phyloP scores from a whole-genome alignment of 2,797 vertebrate genomes.

The Siniperca undulata region DNA sequence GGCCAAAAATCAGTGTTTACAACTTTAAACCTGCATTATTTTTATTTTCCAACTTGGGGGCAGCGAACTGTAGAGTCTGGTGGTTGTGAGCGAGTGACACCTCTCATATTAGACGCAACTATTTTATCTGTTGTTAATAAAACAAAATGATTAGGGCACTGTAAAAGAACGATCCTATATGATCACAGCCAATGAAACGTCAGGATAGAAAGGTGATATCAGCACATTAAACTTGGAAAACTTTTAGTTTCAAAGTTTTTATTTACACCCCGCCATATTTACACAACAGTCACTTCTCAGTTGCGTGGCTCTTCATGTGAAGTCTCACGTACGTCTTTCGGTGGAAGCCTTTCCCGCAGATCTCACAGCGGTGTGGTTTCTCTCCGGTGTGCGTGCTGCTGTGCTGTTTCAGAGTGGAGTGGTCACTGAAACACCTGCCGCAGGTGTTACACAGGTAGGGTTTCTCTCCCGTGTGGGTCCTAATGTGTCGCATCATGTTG shows the following conservation, averaged over 20 bases:
- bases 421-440: conserved; percentile 71
- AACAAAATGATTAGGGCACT: background rate
- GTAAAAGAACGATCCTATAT: background rate
- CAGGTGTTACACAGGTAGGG: conserved; percentile 72
- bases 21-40: background rate
- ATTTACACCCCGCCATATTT: background rate
- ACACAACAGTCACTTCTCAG: background rate
- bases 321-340: conserved; percentile 59
- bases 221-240: background rate
- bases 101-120: background rate
- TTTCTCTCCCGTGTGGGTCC: conserved; percentile 77
- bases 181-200: background rate
- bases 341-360: conserved; percentile 68
- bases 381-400: conserved; percentile 59
- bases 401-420: conserved; percentile 65
- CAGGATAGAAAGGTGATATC: background rate
- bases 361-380: conserved; percentile 63
- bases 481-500: conserved; percentile 75
- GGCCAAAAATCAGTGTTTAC: background rate
- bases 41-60: background rate
- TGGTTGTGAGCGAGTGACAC: background rate
- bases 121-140: too few species aligned
- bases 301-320: conserved; percentile 68
- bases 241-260: background rate
- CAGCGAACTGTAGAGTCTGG: too few species aligned